Conservation (phyloP, 2,113 vertebrate species). For the Herpetotheres cachinnans region DNA sequence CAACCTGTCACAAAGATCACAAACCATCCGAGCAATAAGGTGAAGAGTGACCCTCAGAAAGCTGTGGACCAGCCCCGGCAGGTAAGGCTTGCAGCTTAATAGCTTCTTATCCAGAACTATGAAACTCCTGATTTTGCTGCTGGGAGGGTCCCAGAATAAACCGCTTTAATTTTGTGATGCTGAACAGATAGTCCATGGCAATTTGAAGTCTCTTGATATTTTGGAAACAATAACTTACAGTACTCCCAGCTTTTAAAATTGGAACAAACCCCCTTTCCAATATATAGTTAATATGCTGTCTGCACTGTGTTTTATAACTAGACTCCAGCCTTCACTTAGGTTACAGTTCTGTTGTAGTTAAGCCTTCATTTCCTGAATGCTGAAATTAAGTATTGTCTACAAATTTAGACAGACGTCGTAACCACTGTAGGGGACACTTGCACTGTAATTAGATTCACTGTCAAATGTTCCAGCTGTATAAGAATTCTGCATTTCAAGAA, state of each 20-base stretch:
- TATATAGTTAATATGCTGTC: background rate
- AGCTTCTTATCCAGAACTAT: background rate
- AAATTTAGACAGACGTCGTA: background rate
- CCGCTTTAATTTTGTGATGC: fast-evolving
- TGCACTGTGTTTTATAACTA: background rate
- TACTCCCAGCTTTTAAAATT: background rate
- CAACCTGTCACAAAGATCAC: constrained; percentile 98
- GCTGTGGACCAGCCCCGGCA: constrained; percentile 97
- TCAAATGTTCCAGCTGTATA: fast-evolving
- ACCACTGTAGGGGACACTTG: background rate
- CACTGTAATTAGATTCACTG: background rate
- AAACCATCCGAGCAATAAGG: constrained; percentile 98
- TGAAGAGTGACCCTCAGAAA: constrained; percentile 98
- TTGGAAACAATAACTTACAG: background rate
- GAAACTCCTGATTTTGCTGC: background rate
- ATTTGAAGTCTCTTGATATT: background rate
- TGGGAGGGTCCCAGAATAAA: background rate
- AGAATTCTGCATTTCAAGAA: background rate
- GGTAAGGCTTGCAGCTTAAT: constrained; percentile 67
- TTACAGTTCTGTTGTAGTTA: background rate
- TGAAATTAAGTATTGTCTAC: background rate
- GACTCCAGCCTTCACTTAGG: background rate
- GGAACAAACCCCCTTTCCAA: background rate
- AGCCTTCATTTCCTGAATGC: background rate
- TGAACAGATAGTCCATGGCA: background rate